Conservation (phyloP, 2,888 invertebrate genomes). For the Phania funesta region DNA sequence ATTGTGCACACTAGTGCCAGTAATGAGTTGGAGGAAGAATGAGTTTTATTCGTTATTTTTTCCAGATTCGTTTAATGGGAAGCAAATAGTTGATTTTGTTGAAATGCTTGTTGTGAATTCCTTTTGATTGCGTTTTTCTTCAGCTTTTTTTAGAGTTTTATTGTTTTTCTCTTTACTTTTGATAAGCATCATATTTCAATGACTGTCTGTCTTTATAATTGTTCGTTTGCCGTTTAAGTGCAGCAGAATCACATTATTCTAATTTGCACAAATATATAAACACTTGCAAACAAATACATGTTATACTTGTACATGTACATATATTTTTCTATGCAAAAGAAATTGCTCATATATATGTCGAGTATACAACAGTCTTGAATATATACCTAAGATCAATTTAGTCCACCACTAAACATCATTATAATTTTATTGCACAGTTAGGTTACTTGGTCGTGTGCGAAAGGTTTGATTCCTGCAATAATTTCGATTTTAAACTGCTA, state of each 20-base stretch:
- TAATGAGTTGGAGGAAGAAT: not conserved
- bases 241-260: conserved; percentile 48
- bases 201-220: conserved; percentile 24
- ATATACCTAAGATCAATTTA: conserved; percentile 3
- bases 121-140: conserved; percentile 28
- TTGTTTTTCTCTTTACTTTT: conserved; percentile 38
- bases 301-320: not conserved
- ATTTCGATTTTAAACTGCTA: not conserved
- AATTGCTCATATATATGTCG: not conserved
- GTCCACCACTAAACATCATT: too few species aligned
- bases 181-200: conserved; percentile 65
- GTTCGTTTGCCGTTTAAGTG: conserved; percentile 26
- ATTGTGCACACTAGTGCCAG: not conserved
- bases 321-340: not conserved
- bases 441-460: too few species aligned
- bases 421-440: too few species aligned
- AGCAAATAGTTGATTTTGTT: conserved; percentile 9
- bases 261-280: conserved; percentile 40
- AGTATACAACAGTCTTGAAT: not conserved
- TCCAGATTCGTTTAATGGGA: conserved; percentile 18
- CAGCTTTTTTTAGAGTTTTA: conserved; percentile 21
- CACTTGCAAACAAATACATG: conserved; percentile 15
- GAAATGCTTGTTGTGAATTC: conserved; percentile 35
- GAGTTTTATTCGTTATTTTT: not conserved
- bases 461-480: too few species aligned